phyloP scores from a whole-genome alignment of 2,113 vertebrate species.

The Sterrhoptilus dennistouni region DNA sequence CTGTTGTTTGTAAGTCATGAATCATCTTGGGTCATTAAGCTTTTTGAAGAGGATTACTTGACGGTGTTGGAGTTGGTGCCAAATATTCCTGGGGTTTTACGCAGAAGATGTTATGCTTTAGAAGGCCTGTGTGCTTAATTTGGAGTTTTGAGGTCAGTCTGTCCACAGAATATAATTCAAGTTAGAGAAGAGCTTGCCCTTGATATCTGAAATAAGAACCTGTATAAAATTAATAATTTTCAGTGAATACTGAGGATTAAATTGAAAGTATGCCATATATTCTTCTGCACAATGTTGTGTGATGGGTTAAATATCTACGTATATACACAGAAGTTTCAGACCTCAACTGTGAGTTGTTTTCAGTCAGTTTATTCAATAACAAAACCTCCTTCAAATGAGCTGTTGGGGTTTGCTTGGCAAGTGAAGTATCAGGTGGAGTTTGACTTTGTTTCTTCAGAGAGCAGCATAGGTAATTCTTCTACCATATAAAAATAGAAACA shows the following conservation, averaged over 20 bases:
- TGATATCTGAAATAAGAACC: neutral
- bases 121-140: neutral
- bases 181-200: neutral
- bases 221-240: neutral
- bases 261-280: neutral
- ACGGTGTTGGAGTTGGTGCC: neutral
- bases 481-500: neutral
- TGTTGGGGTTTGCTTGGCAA: neutral
- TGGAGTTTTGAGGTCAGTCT: neutral
- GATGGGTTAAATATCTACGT: neutral
- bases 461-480: neutral
- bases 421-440: neutral
- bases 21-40: neutral
- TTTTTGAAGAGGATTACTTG: neutral
- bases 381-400: neutral
- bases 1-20: neutral
- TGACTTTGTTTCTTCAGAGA: neutral
- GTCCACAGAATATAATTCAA: neutral
- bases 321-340: neutral
- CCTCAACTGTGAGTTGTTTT: neutral
- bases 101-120: neutral
- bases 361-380: neutral
- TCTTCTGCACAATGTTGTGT: fast-evolving
- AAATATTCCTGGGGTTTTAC: neutral
- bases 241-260: neutral